Conservation (phyloP, 1,140 invertebrate genomes). For the Drosophila yakuba region DNA sequence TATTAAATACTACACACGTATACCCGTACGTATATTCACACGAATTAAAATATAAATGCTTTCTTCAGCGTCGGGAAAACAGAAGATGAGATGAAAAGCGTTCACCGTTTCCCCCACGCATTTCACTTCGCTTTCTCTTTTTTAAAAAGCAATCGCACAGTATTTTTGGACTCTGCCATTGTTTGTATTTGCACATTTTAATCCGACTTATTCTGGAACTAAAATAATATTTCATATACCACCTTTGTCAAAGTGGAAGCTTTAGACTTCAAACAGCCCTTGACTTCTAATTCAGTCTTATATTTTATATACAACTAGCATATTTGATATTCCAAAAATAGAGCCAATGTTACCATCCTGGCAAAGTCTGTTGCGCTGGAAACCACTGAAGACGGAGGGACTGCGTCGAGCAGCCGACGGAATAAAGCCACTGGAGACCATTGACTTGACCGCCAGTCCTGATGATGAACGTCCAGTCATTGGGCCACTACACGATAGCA, state of each 20-base stretch:
- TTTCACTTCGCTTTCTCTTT: slow-evolving; percentile 31
- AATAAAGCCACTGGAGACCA: not conserved
- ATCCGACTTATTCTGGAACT: too few species aligned
- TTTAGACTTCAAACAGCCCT: not conserved
- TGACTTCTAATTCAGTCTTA: not conserved
- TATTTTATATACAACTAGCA: not conserved
- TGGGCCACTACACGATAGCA: not conserved
- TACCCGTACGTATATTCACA: slow-evolving; percentile 11
- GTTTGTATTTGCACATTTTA: not conserved
- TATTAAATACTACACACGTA: slow-evolving; percentile 70
- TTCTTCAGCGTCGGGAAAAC: slow-evolving; percentile 23
- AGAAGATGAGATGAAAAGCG: slow-evolving; percentile 15
- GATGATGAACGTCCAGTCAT: too few species aligned
- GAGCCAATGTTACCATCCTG: not conserved
- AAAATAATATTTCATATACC: too few species aligned
- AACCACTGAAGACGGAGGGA: not conserved
- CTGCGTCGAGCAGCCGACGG: not conserved
- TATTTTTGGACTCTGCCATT: not conserved
- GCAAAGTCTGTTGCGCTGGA: not conserved
- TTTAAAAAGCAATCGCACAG: slow-evolving; percentile 1
- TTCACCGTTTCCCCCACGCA: slow-evolving; percentile 29
- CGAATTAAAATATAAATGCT: slow-evolving; percentile 42
- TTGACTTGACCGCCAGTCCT: not conserved
- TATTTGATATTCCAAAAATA: not conserved
- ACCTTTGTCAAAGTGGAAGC: not conserved